Evolutionary conservation across 2,797 vertebrate species (phyloP).

Genomic region (Sardinella longiceps): DNA sequence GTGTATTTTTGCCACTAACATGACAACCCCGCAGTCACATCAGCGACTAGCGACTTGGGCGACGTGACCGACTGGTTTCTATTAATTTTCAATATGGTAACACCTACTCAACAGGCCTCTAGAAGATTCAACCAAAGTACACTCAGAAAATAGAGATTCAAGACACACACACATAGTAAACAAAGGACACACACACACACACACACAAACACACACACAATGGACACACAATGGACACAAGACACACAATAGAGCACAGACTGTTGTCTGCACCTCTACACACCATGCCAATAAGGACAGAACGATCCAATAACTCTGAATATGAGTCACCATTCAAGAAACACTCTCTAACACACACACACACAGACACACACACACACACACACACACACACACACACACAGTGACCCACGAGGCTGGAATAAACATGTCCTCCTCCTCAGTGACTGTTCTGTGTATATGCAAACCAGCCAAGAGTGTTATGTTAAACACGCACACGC

Average conservation of each 20-base stretch:
- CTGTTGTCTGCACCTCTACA: neutral
- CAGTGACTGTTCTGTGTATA: neutral
- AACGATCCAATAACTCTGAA: neutral
- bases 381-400: neutral
- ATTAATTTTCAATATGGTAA: neutral
- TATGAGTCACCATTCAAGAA: neutral
- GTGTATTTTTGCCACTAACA: too few species aligned
- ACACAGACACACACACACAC: neutral
- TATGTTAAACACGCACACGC: neutral
- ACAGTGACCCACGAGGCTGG: neutral
- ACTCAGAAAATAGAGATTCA: too few species aligned
- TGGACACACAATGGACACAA: too few species aligned
- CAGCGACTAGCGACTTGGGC: too few species aligned
- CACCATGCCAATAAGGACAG: constrained; percentile 11
- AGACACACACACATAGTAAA: too few species aligned
- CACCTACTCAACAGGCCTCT: neutral
- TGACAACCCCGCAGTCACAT: too few species aligned
- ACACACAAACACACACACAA: neutral
- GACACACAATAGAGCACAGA: neutral
- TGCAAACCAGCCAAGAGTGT: neutral
- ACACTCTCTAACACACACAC: neutral
- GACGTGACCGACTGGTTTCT: too few species aligned
- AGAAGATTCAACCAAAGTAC: neutral
- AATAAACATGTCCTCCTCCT: constrained; percentile 20
- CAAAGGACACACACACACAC: neutral